These are phyloP conservation scores for Cyclargus thomasi DNA, from an alignment of 1,140 invertebrate species.

Conservation along the genomic window DNA sequence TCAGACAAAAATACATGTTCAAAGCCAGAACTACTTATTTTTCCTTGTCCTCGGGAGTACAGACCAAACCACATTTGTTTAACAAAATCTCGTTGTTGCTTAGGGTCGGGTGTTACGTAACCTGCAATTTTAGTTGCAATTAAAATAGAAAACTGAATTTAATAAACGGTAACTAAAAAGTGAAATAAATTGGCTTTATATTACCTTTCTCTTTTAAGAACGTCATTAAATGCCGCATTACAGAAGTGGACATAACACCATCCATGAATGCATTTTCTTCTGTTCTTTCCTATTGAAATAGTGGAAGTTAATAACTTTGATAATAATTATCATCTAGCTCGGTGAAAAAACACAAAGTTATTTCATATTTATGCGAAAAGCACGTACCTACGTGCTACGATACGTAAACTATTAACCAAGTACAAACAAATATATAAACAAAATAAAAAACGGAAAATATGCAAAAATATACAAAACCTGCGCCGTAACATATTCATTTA, in stretches of 20 bases:
- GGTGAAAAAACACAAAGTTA: not conserved
- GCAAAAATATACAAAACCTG: conserved; percentile 71
- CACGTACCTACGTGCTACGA: no score
- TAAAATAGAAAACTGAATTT: no score
- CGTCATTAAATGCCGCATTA: conserved; percentile 84
- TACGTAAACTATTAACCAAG: no score
- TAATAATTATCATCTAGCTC: no score
- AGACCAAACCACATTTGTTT: conserved; percentile 88
- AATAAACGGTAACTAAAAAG: not conserved
- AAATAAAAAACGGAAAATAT: not conserved
- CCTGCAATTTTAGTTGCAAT: conserved; percentile 38
- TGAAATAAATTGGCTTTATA: not conserved
- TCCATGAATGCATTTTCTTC: conserved; percentile 87
- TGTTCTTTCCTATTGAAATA: conserved; percentile 76
- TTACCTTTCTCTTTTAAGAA: conserved; percentile 83
- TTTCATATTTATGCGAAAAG: no score
- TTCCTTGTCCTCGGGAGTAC: conserved; percentile 85
- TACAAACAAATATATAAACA: no score
- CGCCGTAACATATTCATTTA: conserved; percentile 86
- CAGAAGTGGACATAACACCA: conserved; percentile 81
- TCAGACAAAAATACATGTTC: conserved; percentile 93
- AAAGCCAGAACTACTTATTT: conserved; percentile 87
- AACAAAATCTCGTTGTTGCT: conserved; percentile 83
- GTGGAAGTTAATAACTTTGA: not conserved
- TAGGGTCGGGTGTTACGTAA: conserved; percentile 77